These are phyloP conservation scores for Hassar affinis DNA, from an alignment of 2,113 vertebrate species.

Conservation along the genomic window DNA sequence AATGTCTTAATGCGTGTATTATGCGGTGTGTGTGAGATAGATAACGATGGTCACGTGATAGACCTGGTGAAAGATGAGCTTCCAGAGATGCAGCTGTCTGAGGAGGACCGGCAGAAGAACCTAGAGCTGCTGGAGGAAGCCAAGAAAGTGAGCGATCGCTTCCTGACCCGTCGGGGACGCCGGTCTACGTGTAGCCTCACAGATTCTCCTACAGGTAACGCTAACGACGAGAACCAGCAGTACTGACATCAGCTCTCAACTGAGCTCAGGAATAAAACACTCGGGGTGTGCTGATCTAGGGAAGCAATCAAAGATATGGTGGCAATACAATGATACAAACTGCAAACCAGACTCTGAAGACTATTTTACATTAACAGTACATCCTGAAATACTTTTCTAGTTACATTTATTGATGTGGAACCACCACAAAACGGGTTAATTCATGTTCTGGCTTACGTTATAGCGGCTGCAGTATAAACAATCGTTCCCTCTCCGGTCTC, in stretches of 20 bases:
- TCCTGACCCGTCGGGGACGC: constrained; percentile 86
- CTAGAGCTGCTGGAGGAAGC: constrained; percentile 92
- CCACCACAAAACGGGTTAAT: not conserved
- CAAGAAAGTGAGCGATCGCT: constrained; percentile 89
- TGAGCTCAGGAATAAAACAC: too few relatives aligned
- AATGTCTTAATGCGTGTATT: not conserved
- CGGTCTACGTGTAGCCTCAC: constrained; percentile 84
- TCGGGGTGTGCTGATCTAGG: not conserved
- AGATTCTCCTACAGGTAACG: constrained; percentile 80
- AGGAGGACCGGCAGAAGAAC: constrained; percentile 93
- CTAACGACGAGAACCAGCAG: too few relatives aligned
- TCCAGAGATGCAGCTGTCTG: constrained; percentile 90
- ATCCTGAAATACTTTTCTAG: not conserved
- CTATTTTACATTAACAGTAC: too few relatives aligned
- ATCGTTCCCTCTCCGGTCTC: not conserved
- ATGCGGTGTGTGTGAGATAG: constrained; percentile 63
- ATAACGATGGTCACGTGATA: constrained; percentile 84
- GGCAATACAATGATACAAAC: not conserved
- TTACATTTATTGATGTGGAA: not conserved
- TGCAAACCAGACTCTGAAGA: too few relatives aligned
- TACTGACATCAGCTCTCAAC: too few relatives aligned
- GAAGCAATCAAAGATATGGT: not conserved
- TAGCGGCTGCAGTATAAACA: not conserved
- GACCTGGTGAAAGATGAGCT: constrained; percentile 89
- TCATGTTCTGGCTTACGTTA: not conserved